phyloP scores from a whole-genome alignment of 2,888 invertebrate genomes.

The Netelia fuscicornis region DNA sequence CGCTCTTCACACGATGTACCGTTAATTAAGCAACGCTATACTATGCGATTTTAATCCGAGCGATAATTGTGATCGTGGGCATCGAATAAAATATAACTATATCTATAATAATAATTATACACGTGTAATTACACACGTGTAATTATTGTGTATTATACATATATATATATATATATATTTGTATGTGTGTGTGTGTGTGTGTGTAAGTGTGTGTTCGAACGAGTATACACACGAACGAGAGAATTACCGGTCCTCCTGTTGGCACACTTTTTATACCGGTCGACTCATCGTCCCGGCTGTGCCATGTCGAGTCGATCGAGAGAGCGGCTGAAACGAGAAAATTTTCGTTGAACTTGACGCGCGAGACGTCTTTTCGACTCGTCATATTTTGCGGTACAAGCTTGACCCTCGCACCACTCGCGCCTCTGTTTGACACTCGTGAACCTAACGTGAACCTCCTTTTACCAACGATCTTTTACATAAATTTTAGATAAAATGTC shows the following conservation, averaged over 20 bases:
- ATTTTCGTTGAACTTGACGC: slow-evolving; percentile 11
- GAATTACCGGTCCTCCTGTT: slow-evolving; percentile 30
- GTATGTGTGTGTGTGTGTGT: neutral
- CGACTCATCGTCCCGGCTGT: slow-evolving; percentile 6
- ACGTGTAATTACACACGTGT: neutral
- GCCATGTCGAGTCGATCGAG: slow-evolving; percentile 1
- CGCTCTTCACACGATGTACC: neutral
- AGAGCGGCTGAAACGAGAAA: slow-evolving; percentile 14
- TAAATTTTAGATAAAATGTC: neutral
- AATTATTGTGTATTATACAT: slow-evolving; percentile 4
- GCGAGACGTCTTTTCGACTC: neutral
- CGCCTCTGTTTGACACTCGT: neutral
- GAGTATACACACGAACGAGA: neutral
- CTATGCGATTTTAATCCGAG: neutral
- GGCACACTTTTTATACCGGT: slow-evolving; percentile 48
- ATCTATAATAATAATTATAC: neutral
- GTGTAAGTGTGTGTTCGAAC: neutral
- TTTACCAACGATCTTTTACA: neutral
- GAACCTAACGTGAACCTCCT: neutral
- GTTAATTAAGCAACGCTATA: slow-evolving; percentile 1
- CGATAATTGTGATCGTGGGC: slow-evolving; percentile 7
- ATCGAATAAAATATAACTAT: neutral
- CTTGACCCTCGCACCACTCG: neutral
- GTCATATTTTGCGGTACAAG: slow-evolving; percentile 3
- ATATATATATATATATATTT: neutral